Evolutionary conservation across 2,797 vertebrate species (phyloP).

Genomic region (Pelobates cultripes): DNA sequence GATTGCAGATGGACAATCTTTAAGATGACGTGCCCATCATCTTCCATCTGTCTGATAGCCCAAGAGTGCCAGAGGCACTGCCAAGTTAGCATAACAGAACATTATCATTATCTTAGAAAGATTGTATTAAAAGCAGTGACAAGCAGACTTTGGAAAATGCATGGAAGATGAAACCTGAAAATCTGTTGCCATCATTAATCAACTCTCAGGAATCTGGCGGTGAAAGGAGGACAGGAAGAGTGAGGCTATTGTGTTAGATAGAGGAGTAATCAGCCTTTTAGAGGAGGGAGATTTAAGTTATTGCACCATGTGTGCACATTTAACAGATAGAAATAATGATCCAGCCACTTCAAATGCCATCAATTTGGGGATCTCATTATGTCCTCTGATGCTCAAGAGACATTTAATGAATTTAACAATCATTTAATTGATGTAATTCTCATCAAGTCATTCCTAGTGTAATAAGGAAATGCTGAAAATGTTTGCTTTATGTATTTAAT

Average conservation of each 20-base stretch:
- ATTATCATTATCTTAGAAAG: conserved; percentile 44
- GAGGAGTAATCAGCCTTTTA: conserved; percentile 46
- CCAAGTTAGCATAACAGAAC: conserved; percentile 49
- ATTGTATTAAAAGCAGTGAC: conserved; percentile 49
- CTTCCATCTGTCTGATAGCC: conserved; percentile 52
- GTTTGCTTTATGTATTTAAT: neutral
- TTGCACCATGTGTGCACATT: conserved; percentile 39
- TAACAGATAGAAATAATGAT: conserved; percentile 21
- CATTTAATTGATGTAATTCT: conserved; percentile 18
- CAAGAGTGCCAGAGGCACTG: conserved; percentile 50
- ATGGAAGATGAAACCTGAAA: conserved; percentile 47
- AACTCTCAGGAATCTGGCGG: conserved; percentile 34
- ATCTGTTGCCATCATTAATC: conserved; percentile 52
- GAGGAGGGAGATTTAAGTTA: conserved; percentile 28
- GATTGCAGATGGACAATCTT: conserved; percentile 52
- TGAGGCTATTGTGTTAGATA: conserved; percentile 29
- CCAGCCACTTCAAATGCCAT: neutral
- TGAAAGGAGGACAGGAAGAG: conserved; percentile 29
- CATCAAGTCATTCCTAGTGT: conserved; percentile 1
- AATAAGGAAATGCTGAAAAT: neutral
- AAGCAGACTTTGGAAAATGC: conserved; percentile 42
- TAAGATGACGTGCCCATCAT: conserved; percentile 45
- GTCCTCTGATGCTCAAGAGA: conserved; percentile 5
- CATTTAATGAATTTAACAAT: conserved; percentile 21
- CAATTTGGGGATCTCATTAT: conserved; percentile 29